Conservation (phyloP, 2,888 invertebrate species). For the Lasius platythorax region DNA sequence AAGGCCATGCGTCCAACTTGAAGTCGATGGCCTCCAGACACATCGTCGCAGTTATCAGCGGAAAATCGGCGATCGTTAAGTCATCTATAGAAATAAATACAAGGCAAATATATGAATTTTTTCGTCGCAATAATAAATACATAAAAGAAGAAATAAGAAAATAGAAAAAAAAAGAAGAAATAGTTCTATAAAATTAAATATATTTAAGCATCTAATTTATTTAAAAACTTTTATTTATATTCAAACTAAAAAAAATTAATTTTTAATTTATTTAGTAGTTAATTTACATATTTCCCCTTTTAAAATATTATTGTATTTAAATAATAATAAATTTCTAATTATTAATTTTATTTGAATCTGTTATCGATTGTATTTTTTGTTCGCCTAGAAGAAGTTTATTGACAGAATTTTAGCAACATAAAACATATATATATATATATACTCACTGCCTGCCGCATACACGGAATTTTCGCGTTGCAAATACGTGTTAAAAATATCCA, state of each 20-base stretch:
- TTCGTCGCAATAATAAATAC: background rate
- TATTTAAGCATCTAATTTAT: no score
- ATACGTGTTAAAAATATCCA: constrained; percentile 90
- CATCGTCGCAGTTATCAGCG: constrained; percentile 90
- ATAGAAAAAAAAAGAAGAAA: no score
- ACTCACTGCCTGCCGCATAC: constrained; percentile 89
- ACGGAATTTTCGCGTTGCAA: constrained; percentile 88
- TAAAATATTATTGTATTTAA: no score
- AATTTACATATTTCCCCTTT: no score
- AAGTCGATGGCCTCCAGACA: constrained; percentile 91
- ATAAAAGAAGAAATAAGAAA: background rate
- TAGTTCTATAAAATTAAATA: no score
- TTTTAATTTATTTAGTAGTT: no score
- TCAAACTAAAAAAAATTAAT: no score
- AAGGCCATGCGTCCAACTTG: constrained; percentile 88
- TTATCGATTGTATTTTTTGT: background rate
- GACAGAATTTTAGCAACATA: background rate
- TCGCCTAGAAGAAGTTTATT: background rate
- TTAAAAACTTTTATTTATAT: no score
- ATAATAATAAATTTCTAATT: no score
- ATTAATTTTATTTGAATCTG: background rate
- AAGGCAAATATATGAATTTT: background rate
- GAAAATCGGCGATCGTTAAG: constrained; percentile 92
- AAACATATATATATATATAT: constrained; percentile 1
- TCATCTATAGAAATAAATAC: constrained; percentile 85